These are phyloP conservation scores for Odiellus spinosus DNA, from an alignment of 2,888 invertebrate genomes.

Conservation along the genomic window DNA sequence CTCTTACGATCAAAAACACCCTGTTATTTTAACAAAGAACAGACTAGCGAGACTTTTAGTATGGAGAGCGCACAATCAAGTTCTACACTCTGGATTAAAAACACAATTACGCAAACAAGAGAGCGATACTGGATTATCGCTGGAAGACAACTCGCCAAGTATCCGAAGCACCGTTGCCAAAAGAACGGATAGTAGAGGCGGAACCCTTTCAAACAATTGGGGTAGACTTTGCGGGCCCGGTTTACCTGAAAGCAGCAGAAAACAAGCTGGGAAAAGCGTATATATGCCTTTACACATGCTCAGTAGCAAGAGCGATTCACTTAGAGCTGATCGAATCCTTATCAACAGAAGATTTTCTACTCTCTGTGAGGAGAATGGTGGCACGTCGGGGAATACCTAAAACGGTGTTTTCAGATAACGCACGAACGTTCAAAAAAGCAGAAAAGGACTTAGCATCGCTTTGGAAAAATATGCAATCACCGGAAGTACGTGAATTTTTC, in stretches of 20 bases:
- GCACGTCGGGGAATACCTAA: background rate
- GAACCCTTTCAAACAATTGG: conserved; percentile 1
- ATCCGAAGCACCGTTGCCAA: conserved; percentile 3
- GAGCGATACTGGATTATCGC: conserved; percentile 1
- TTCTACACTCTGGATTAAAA: background rate
- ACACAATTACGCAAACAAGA: conserved; percentile 2
- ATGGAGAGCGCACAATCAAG: background rate
- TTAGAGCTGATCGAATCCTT: conserved; percentile 13
- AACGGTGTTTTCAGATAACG: background rate
- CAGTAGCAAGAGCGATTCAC: conserved; percentile 9
- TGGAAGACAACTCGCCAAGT: background rate
- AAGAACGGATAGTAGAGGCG: background rate
- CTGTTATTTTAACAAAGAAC: too few species aligned
- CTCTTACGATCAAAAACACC: too few species aligned
- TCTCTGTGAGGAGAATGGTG: background rate
- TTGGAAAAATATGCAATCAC: background rate
- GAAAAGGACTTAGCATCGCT: background rate
- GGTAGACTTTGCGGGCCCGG: conserved; percentile 8
- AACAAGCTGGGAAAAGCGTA: conserved; percentile 2
- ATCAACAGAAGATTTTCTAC: conserved; percentile 8
- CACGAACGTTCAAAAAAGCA: conserved; percentile 1
- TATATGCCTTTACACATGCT: conserved; percentile 10
- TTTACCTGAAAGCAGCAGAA: conserved; percentile 1
- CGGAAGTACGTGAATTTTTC: background rate
- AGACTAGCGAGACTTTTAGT: too few species aligned